These are phyloP conservation scores for Andrena trimmerana DNA, from an alignment of 2,888 invertebrate species.

Conservation along the genomic window DNA sequence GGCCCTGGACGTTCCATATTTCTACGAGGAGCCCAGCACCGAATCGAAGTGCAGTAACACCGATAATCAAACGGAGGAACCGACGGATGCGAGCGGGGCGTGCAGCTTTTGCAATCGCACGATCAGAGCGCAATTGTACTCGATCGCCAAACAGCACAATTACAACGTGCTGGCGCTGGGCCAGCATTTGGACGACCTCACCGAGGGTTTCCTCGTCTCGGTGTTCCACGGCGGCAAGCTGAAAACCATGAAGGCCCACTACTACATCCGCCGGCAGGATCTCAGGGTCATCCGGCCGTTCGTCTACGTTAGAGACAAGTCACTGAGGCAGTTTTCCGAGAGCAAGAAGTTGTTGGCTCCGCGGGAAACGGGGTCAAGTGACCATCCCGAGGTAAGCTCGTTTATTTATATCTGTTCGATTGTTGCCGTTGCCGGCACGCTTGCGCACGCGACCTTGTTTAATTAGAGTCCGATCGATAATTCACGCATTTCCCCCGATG, in stretches of 20 bases:
- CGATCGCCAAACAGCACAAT: slow-evolving; percentile 90
- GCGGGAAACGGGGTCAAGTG: slow-evolving; percentile 42
- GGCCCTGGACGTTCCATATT: slow-evolving; percentile 87
- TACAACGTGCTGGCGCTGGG: slow-evolving; percentile 96
- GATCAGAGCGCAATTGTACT: slow-evolving; percentile 91
- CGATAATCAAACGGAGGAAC: slow-evolving; percentile 53
- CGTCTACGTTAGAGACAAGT: slow-evolving; percentile 93
- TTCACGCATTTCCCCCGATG: slow-evolving; percentile 24
- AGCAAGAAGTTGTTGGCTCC: slow-evolving; percentile 89
- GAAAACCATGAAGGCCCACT: slow-evolving; percentile 92
- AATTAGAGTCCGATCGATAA: slow-evolving; percentile 47
- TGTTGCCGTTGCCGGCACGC: slow-evolving; percentile 1
- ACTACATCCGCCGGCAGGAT: slow-evolving; percentile 92
- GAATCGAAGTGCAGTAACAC: slow-evolving; percentile 89
- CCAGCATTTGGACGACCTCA: slow-evolving; percentile 94
- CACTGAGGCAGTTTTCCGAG: slow-evolving; percentile 91
- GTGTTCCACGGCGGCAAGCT: slow-evolving; percentile 93
- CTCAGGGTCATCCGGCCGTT: slow-evolving; percentile 94
- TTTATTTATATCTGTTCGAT: slow-evolving; percentile 37
- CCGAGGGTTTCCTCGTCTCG: slow-evolving; percentile 93
- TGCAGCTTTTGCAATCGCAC: slow-evolving; percentile 91
- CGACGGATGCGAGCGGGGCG: slow-evolving; percentile 84
- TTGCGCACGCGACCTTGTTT: slow-evolving; percentile 14
- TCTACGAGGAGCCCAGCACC: slow-evolving; percentile 88
- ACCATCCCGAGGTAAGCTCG: slow-evolving; percentile 62